Base-by-base conservation (phyloP, 2,888 invertebrate species). In the Electrophaes corylata region DNA sequence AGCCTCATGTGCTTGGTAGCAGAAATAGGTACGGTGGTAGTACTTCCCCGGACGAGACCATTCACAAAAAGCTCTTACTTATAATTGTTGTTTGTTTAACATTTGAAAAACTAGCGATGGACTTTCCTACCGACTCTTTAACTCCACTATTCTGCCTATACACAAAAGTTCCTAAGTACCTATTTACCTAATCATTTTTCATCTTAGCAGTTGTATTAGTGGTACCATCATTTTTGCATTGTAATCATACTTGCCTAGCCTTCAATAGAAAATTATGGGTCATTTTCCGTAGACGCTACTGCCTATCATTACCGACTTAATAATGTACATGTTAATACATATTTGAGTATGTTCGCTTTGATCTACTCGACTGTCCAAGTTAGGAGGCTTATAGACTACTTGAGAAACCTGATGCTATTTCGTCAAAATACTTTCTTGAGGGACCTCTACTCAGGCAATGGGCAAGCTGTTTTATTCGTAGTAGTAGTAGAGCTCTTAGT, bases 291-390 rank as follows among this genome's bases (percentile, higher is more conserved):
- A 47, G 55, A 39, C 55, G 45, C 48, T 20, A 40, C 43, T 33
- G 16, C 16, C 39, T 47, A 63, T 59, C 45, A 70, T 70, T 73
- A 73, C 37, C 10, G 57, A 43, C 31, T 62, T 48, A 73, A 73
- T 72, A 62, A 73, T 73, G 56, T 46, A 73, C 49, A 53, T 46
- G 41, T 37, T 49, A 12, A 53, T 71, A 51, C 64, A 70, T 66
- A 71, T 67, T 72, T 61, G 45, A 66, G 50, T 46, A 33, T 19
- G 12, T 37, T 51, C 39, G 39, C 18, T 26, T 8, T 40, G 57
- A 41, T 33, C 16, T 37, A 26, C 49, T 55, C 18, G 14, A 18
- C 29, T 51, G 50, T 51, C 39, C 10, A 0, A n/a, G 31, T 14
- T 39, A 52, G 11, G 39, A 6, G 4, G 41, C 2, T 39, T 51